Percentiles rank a stretch among this genome's conserved stretches.
Evolutionary conservation across 2,113 vertebrate species (phyloP).

Genomic region (Protomyctophum bolini): DNA sequence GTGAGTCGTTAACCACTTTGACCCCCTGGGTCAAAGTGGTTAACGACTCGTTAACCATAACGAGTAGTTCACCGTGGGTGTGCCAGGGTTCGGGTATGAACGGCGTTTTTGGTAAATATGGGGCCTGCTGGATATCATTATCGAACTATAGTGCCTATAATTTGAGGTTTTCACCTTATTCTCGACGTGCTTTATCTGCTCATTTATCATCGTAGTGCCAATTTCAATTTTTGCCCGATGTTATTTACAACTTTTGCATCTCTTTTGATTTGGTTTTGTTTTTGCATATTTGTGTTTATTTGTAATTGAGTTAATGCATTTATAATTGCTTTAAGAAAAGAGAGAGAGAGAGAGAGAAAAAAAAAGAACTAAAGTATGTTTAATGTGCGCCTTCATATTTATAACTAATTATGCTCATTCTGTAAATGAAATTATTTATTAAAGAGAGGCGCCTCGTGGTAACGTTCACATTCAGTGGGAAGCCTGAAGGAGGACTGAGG

Average conservation of each 20-base stretch:
- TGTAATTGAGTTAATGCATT: conserved; percentile 68
- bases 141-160: conserved; percentile 94
- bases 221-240: conserved; percentile 77
- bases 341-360: too few species aligned
- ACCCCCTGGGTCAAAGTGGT: too few species aligned
- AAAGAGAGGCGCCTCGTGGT: conserved; percentile 67
- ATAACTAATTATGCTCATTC: conserved; percentile 67
- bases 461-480: conserved; percentile 54
- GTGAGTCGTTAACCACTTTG: too few species aligned
- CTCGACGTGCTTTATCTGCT: conserved; percentile 83
- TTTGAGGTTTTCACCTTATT: conserved; percentile 83
- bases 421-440: conserved; percentile 82
- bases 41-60: neutral
- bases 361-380: conserved; percentile 38
- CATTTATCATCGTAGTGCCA: conserved; percentile 84
- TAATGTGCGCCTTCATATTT: conserved; percentile 77
- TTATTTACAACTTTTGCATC: conserved; percentile 83
- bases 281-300: conserved; percentile 72
- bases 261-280: conserved; percentile 82
- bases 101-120: conserved; percentile 40
- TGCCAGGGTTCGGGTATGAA: conserved; percentile 39
- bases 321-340: conserved; percentile 70
- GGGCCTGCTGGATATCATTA: conserved; percentile 60
- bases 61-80: conserved; percentile 41
- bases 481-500: conserved; percentile 33